A percentile compares a stretch with the other conserved stretches of the same genome.
Conservation (phyloP, 2,797 vertebrate genomes). For the Hydrocynus forskahlii region DNA sequence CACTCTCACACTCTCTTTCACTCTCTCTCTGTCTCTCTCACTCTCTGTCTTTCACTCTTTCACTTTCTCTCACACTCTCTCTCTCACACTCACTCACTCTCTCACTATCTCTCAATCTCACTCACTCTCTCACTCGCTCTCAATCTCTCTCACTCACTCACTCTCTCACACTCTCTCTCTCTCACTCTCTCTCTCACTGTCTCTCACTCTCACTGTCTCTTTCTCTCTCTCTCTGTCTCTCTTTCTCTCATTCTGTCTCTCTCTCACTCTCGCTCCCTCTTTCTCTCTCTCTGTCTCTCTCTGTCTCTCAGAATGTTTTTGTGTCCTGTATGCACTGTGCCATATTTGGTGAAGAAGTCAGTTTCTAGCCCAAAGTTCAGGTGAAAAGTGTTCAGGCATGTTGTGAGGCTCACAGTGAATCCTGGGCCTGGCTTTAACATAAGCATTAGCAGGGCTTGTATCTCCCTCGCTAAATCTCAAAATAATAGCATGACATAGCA, state of each 20-base stretch:
- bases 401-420: not conserved
- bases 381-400: not conserved
- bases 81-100: too few relatives aligned
- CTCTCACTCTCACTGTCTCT: constrained; percentile 42
- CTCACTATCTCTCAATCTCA: too few relatives aligned
- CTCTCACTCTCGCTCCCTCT: too few relatives aligned
- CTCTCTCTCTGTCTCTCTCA: constrained; percentile 8
- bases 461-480: not conserved
- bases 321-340: constrained; percentile 39
- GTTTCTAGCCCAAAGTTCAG: not conserved
- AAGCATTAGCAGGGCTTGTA: not conserved
- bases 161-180: too few relatives aligned
- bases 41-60: too few relatives aligned
- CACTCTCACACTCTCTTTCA: constrained; percentile 44
- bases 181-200: too few relatives aligned
- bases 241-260: not conserved
- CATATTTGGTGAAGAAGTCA: constrained; percentile 44
- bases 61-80: too few relatives aligned
- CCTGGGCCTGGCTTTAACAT: not conserved
- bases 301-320: not conserved
- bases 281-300: too few relatives aligned
- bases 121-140: too few relatives aligned
- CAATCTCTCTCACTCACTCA: too few relatives aligned
- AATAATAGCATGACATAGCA: not conserved
- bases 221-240: constrained; percentile 26